Conservation (phyloP, 2,797 vertebrate species). For the Clarias fuscus region DNA sequence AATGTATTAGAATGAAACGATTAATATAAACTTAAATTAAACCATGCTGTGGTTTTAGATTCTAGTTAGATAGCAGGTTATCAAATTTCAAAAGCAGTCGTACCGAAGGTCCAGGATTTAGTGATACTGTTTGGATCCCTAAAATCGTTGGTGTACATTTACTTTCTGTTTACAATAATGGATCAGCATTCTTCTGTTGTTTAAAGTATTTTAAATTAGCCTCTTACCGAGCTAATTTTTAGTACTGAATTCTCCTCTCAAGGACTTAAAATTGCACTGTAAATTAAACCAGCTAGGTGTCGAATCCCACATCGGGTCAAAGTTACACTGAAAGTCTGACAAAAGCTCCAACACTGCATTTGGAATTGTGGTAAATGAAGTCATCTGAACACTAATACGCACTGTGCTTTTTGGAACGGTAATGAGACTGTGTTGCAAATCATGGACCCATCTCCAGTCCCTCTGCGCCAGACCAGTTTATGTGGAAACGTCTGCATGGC, state of each 20-base stretch:
- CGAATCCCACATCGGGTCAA: background rate
- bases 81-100: background rate
- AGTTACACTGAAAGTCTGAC: background rate
- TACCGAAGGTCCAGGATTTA: background rate
- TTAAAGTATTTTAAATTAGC: background rate
- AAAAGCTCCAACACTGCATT: slow-evolving; percentile 29
- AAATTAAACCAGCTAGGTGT: background rate
- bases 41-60: background rate
- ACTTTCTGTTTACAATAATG: background rate
- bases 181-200: background rate
- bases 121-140: background rate
- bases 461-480: slow-evolving; percentile 55
- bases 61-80: background rate
- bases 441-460: slow-evolving; percentile 52
- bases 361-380: slow-evolving; percentile 24
- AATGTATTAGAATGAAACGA: background rate
- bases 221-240: background rate
- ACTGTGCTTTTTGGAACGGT: slow-evolving; percentile 20
- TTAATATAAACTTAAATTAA: background rate
- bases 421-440: slow-evolving; percentile 13
- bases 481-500: slow-evolving; percentile 69
- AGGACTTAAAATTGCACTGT: background rate
- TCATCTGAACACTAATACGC: slow-evolving; percentile 36
- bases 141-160: background rate
- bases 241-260: background rate